A percentile compares a stretch with the other conserved stretches of the same genome.
phyloP scores from a whole-genome alignment of 2,113 vertebrate genomes.

The Oriolus oriolus region DNA sequence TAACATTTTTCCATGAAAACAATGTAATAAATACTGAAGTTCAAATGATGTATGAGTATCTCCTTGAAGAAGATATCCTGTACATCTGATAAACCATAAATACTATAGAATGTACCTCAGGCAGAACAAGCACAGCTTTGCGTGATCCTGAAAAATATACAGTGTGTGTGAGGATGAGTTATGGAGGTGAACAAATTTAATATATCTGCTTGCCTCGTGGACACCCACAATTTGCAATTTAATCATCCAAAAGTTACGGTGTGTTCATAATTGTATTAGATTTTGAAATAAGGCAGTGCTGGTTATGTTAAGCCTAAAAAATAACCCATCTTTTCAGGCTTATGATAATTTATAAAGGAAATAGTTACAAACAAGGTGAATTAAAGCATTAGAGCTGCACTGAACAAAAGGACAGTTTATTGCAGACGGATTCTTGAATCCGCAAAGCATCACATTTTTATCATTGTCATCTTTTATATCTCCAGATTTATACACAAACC shows the following conservation, averaged over 20 bases:
- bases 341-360: constrained; percentile 21
- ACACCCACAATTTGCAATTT: constrained; percentile 73
- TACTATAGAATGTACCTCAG: background rate
- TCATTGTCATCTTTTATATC: background rate
- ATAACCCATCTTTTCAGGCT: constrained; percentile 11
- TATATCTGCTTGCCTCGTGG: constrained; percentile 41
- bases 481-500: background rate
- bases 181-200: constrained; percentile 50
- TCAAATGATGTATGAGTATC: constrained; percentile 35
- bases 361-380: background rate
- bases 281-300: constrained; percentile 43
- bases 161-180: constrained; percentile 19
- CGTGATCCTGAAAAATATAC: background rate
- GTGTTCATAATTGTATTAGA: constrained; percentile 67
- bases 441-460: background rate
- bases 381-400: background rate
- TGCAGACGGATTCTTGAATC: background rate
- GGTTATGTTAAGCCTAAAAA: constrained; percentile 27
- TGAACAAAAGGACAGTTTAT: background rate
- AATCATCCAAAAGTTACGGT: constrained; percentile 65
- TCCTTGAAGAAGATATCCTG: constrained; percentile 69
- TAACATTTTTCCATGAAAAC: constrained; percentile 63
- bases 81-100: constrained; percentile 65
- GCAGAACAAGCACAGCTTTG: constrained; percentile 47
- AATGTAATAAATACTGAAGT: constrained; percentile 28